Evolutionary conservation across 2,113 vertebrate species (phyloP).

Genomic region (Leptobrachium leishanense): DNA sequence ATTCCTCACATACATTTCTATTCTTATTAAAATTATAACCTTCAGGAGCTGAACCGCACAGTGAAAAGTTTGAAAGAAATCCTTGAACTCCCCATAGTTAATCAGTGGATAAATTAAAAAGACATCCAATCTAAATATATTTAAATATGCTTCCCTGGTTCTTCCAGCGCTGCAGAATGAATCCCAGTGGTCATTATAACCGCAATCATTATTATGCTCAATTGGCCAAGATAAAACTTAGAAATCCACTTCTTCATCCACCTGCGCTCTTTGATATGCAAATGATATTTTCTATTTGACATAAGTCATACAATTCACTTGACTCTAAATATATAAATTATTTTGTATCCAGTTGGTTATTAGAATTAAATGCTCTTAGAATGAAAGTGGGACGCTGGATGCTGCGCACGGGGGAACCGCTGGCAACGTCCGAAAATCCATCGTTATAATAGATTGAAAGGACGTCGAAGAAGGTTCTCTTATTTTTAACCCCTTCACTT

Average conservation of each 20-base stretch:
- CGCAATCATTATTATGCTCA: conserved; percentile 19
- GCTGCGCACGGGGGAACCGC: too few relatives aligned
- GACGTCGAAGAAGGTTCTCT: too few relatives aligned
- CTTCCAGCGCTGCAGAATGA: conserved; percentile 6
- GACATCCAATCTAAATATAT: conserved; percentile 1
- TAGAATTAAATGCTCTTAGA: background rate
- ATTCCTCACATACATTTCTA: background rate
- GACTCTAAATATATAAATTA: conserved; percentile 13
- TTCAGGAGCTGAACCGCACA: conserved; percentile 2
- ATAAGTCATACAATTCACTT: background rate
- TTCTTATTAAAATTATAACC: conserved; percentile 43
- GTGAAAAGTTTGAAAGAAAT: conserved; percentile 9
- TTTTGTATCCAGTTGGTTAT: conserved; percentile 21
- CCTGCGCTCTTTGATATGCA: conserved; percentile 21
- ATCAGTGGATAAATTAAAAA: conserved; percentile 28
- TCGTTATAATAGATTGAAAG: too few relatives aligned
- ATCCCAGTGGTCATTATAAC: conserved; percentile 21
- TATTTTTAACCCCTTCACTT: too few relatives aligned
- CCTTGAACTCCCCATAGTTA: conserved; percentile 4
- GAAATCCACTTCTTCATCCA: conserved; percentile 16
- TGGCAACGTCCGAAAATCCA: too few relatives aligned
- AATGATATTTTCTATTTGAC: conserved; percentile 4
- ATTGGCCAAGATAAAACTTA: conserved; percentile 23
- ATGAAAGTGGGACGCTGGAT: too few relatives aligned
- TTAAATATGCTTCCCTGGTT: conserved; percentile 9